Percentiles rank a stretch among this genome's conserved stretches.
phyloP scores from a whole-genome alignment of 2,113 vertebrate species.

The Prolemur simus region DNA sequence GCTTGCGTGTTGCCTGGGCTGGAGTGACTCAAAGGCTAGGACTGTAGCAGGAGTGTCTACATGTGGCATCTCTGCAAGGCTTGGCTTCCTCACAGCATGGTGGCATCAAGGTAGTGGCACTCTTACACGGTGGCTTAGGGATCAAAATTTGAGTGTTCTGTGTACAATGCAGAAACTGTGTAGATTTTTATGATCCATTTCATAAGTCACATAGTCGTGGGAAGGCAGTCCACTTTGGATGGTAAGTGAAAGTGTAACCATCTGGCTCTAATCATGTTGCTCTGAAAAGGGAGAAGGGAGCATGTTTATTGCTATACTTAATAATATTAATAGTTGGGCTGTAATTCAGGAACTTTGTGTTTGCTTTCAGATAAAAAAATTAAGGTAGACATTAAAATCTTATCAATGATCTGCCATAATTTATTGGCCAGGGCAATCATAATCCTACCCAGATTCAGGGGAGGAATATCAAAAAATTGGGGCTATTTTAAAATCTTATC shows the following conservation, averaged over 20 bases:
- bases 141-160: accelerated
- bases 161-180: not conserved
- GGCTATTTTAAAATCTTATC: not conserved
- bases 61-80: not conserved
- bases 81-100: not conserved
- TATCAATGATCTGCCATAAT: not conserved
- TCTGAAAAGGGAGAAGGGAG: not conserved
- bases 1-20: too few relatives aligned
- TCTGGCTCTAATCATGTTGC: not conserved
- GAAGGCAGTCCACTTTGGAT: not conserved
- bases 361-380: not conserved
- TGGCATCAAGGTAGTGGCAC: not conserved
- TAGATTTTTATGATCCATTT: not conserved
- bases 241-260: not conserved
- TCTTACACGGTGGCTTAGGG: not conserved
- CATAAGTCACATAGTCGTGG: not conserved
- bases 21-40: not conserved
- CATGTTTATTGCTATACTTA: not conserved
- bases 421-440: not conserved
- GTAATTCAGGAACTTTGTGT: not conserved
- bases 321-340: not conserved
- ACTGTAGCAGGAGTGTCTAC: not conserved
- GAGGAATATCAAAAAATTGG: not conserved
- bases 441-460: not conserved
- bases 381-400: not conserved